A percentile compares a stretch with the other conserved stretches of the same genome.
Evolutionary conservation across 2,113 vertebrate species (phyloP).

Genomic region (Cochlearius cochlearius): DNA sequence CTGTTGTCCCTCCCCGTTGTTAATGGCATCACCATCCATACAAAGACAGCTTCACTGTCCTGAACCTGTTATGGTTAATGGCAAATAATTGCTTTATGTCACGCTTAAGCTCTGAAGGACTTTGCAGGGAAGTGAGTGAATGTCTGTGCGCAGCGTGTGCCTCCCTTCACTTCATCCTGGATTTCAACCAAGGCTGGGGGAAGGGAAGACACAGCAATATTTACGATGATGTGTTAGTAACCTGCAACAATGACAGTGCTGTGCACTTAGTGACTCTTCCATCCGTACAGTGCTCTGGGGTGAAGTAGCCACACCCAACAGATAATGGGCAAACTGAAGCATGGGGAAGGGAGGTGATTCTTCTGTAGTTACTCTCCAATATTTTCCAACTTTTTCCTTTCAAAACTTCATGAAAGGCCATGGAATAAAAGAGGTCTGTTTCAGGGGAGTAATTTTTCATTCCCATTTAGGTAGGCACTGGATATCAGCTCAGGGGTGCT

Average conservation of each 20-base stretch:
- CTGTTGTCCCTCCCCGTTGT: not conserved
- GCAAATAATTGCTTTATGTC: not conserved
- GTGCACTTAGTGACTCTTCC: not conserved
- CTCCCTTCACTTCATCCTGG: not conserved
- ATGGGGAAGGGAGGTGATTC: not conserved
- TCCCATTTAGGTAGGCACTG: not conserved
- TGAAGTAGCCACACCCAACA: not conserved
- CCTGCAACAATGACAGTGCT: not conserved
- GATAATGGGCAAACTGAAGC: not conserved
- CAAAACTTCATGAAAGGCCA: not conserved
- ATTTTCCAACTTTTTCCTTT: not conserved
- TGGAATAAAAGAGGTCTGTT: not conserved
- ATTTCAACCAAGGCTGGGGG: not conserved
- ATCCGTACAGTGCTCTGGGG: not conserved
- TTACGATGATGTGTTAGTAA: not conserved
- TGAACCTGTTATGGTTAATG: not conserved
- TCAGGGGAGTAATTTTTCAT: not conserved
- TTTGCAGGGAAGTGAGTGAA: not conserved
- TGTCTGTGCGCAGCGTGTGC: not conserved
- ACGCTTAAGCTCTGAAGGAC: not conserved
- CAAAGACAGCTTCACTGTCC: not conserved
- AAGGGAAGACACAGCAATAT: not conserved
- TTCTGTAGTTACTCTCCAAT: not conserved
- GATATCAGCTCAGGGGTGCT: not conserved
- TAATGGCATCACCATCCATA: not conserved